phyloP scores from a whole-genome alignment of 2,888 invertebrate species.

The Neocrepidodera transversa region DNA sequence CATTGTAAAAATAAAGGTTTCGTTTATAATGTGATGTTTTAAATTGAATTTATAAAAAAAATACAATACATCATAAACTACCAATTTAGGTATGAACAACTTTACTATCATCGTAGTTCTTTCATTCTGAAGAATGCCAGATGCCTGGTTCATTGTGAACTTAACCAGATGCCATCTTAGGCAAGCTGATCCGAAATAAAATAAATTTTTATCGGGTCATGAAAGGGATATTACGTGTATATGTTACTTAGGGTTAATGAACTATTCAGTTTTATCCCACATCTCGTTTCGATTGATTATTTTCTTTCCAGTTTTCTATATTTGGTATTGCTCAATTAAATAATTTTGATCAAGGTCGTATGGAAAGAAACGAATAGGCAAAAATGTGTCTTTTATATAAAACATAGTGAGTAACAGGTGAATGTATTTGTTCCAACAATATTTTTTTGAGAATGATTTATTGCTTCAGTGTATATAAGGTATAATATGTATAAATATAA shows the following conservation, averaged over 20 bases:
- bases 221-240: slow-evolving; percentile 4
- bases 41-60: too few relatives aligned
- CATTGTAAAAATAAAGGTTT: too few relatives aligned
- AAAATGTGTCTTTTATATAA: too few relatives aligned
- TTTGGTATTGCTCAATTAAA: not conserved
- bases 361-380: too few relatives aligned
- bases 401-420: too few relatives aligned
- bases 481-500: too few relatives aligned
- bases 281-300: not conserved
- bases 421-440: too few relatives aligned
- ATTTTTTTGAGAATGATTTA: too few relatives aligned
- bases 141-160: slow-evolving; percentile 17
- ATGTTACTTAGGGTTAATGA: not conserved
- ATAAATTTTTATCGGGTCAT: slow-evolving; percentile 18
- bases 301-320: not conserved
- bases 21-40: too few relatives aligned
- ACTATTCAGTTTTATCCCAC: not conserved
- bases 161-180: slow-evolving; percentile 21
- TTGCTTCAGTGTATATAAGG: too few relatives aligned
- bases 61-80: not conserved
- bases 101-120: not conserved
- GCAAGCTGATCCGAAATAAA: slow-evolving; percentile 2
- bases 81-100: not conserved
- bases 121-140: slow-evolving; percentile 12
- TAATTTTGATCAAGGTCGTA: not conserved